Evolutionary conservation across 2,888 invertebrate species (phyloP).

Genomic region (Neocrepidodera transversa): DNA sequence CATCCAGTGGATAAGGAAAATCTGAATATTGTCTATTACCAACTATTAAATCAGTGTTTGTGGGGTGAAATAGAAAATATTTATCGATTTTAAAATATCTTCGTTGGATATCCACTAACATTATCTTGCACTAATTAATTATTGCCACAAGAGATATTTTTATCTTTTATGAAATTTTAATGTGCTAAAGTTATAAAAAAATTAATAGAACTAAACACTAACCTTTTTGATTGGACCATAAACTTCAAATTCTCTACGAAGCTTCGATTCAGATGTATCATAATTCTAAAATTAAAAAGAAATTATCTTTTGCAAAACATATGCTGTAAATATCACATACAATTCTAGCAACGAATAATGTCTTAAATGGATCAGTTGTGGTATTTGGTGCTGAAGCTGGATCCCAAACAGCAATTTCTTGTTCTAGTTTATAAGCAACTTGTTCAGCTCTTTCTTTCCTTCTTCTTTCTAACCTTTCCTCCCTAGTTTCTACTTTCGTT

Average conservation of each 20-base stretch:
- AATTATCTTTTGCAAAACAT: background rate
- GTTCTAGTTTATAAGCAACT: conserved; percentile 96
- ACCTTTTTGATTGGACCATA: conserved; percentile 98
- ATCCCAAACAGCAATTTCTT: conserved; percentile 97
- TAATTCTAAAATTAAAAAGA: conserved; percentile 82
- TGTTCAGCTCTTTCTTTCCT: conserved; percentile 94
- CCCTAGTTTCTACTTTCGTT: conserved; percentile 91
- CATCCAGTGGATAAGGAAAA: too few relatives aligned
- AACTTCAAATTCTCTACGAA: conserved; percentile 96
- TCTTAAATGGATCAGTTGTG: conserved; percentile 95
- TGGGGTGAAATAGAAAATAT: conserved; percentile 39
- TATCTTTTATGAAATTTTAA: conserved; percentile 32
- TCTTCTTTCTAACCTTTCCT: conserved; percentile 88
- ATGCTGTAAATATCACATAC: conserved; percentile 66
- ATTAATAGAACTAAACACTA: conserved; percentile 38
- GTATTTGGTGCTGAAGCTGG: conserved; percentile 80
- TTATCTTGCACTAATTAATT: conserved; percentile 33
- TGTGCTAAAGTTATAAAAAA: conserved; percentile 8
- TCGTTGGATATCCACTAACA: conserved; percentile 38
- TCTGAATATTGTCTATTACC: too few relatives aligned
- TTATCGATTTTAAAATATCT: conserved; percentile 18
- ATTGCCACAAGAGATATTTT: conserved; percentile 31
- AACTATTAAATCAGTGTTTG: background rate
- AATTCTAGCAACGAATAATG: conserved; percentile 94
- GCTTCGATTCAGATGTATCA: conserved; percentile 97